These are phyloP conservation scores for Agrilus biguttatus DNA, from an alignment of 2,888 invertebrate species.

Conservation along the genomic window DNA sequence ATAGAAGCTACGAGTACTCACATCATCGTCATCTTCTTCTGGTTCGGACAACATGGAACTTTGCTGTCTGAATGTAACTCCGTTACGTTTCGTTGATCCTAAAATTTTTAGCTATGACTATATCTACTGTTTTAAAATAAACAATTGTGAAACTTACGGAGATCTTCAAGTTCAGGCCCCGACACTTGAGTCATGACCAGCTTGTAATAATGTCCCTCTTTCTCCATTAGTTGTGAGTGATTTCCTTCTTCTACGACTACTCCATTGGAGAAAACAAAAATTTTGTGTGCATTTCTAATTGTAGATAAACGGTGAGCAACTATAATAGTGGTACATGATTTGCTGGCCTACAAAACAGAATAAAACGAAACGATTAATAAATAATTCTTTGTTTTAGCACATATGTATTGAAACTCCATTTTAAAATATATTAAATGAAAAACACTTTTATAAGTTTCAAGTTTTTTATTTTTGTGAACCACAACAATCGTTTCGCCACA, in stretches of 20 bases:
- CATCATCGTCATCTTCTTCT: too few species aligned
- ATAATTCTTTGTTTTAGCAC: too few species aligned
- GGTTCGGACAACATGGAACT: too few species aligned
- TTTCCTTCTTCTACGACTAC: constrained; percentile 54
- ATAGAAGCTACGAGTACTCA: not conserved
- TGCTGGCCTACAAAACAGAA: constrained; percentile 38
- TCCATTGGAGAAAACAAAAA: constrained; percentile 57
- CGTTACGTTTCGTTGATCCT: not conserved
- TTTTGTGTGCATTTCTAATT: constrained; percentile 56
- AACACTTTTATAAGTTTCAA: too few species aligned
- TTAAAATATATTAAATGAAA: too few species aligned
- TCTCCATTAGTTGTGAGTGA: constrained; percentile 51
- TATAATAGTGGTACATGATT: constrained; percentile 64
- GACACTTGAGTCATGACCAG: constrained; percentile 50
- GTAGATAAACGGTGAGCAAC: constrained; percentile 67
- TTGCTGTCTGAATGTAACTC: too few species aligned
- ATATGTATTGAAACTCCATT: too few species aligned
- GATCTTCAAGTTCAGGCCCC: constrained; percentile 5
- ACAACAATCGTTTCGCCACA: too few species aligned
- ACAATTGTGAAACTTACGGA: constrained; percentile 1
- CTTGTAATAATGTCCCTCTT: constrained; percentile 51
- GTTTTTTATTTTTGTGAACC: too few species aligned
- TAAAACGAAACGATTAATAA: not conserved
- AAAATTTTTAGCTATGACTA: not conserved
- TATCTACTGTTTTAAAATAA: not conserved